Conservation (phyloP, 2,888 invertebrate species). For the Ametastegia equiseti region DNA sequence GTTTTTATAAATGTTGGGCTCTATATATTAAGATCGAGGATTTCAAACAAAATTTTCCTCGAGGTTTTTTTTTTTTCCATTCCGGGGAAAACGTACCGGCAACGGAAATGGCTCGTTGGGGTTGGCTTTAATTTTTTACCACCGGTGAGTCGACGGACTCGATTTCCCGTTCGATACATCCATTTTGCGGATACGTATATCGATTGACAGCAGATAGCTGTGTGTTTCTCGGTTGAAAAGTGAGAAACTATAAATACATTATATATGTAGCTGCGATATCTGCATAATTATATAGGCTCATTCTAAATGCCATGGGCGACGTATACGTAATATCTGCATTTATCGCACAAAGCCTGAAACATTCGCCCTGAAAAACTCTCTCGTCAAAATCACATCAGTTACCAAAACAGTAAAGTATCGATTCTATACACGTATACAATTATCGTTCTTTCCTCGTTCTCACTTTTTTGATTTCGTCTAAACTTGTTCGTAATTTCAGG, state of each 20-base stretch:
- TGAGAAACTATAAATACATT: not conserved
- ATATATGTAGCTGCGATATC: no score
- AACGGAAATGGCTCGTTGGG: constrained; percentile 3
- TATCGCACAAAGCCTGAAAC: not conserved
- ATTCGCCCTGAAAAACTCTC: not conserved
- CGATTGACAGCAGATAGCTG: not conserved
- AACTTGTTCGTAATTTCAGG: not conserved
- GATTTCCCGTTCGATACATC: not conserved
- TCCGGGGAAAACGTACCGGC: not conserved
- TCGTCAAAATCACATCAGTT: not conserved
- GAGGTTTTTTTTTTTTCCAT: not conserved
- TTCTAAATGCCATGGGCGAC: not conserved
- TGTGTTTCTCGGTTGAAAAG: not conserved
- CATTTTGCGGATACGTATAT: not conserved
- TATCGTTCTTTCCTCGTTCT: not conserved
- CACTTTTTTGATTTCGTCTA: not conserved
- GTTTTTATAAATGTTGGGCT: not conserved
- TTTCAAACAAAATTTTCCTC: no score
- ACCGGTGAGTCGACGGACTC: not conserved
- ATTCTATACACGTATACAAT: not conserved
- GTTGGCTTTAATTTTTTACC: not conserved
- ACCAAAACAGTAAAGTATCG: not conserved
- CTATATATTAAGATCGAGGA: no score
- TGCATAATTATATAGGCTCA: not conserved
- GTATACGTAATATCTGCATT: no score